phyloP scores from a whole-genome alignment of 2,113 vertebrate species.

The Trachemys scripta region DNA sequence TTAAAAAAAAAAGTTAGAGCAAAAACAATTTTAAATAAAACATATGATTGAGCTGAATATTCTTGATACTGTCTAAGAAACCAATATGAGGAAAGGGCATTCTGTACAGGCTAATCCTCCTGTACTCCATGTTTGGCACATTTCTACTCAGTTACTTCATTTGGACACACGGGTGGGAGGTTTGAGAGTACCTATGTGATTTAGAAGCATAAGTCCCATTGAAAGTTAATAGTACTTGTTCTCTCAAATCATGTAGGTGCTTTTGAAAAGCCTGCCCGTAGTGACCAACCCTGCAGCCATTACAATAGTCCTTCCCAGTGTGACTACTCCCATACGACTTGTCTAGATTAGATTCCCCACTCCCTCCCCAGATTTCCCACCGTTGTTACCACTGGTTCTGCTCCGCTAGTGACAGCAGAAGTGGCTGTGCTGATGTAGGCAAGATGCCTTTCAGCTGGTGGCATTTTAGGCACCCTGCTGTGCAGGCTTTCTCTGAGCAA shows the following conservation, averaged over 20 bases:
- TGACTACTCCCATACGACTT: not conserved
- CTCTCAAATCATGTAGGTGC: not conserved
- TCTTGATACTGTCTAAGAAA: not conserved
- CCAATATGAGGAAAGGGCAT: not conserved
- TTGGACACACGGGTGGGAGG: not conserved
- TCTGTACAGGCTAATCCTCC: not conserved
- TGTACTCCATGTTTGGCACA: not conserved
- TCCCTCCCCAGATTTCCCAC: not conserved
- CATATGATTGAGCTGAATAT: not conserved
- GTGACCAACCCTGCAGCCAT: too few species aligned
- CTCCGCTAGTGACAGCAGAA: not conserved
- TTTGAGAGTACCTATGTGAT: not conserved
- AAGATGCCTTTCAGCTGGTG: not conserved
- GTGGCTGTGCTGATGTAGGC: not conserved
- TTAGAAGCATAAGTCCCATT: not conserved
- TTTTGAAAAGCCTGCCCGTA: not conserved
- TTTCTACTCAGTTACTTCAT: not conserved
- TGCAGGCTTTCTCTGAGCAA: not conserved
- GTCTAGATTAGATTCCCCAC: not conserved
- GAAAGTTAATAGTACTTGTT: not conserved
- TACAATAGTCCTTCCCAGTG: not conserved
- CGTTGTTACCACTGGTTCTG: not conserved
- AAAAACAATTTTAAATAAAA: not conserved
- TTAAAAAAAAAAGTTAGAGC: not conserved
- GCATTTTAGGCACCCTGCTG: not conserved